A percentile compares a stretch with the other conserved stretches of the same genome.
Evolutionary conservation across 1,140 invertebrate species (phyloP).

Genomic region (Seison nebaliae): DNA sequence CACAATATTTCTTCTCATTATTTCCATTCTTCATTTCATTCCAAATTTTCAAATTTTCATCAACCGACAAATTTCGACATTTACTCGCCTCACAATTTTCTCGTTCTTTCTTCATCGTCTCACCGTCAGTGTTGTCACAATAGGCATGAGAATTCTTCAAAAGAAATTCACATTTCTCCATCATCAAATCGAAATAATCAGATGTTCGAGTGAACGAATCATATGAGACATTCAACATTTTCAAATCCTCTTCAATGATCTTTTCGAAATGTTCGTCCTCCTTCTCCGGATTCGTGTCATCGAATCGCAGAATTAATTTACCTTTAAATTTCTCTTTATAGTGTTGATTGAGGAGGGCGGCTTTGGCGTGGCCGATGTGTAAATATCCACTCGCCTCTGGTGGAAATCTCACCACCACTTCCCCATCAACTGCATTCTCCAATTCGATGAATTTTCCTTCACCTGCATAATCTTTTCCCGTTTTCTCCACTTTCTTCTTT

Average conservation of each 20-base stretch:
- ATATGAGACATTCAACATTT: slow-evolving; percentile 63
- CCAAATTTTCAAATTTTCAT: slow-evolving; percentile 67
- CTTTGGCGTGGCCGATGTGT: slow-evolving; percentile 96
- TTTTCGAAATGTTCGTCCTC: slow-evolving; percentile 93
- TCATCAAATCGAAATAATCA: slow-evolving; percentile 73
- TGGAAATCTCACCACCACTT: slow-evolving; percentile 76
- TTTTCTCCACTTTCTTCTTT: slow-evolving; percentile 1
- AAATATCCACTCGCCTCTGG: slow-evolving; percentile 90
- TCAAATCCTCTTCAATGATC: slow-evolving; percentile 78
- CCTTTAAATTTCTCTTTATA: slow-evolving; percentile 77
- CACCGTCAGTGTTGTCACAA: slow-evolving; percentile 76
- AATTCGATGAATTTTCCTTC: slow-evolving; percentile 89
- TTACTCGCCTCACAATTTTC: slow-evolving; percentile 58
- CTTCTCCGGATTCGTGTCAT: slow-evolving; percentile 98
- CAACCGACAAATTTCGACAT: slow-evolving; percentile 55
- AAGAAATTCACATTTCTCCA: slow-evolving; percentile 58
- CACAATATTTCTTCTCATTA: slow-evolving; percentile 57
- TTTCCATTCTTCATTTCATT: slow-evolving; percentile 71
- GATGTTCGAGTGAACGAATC: slow-evolving; percentile 81
- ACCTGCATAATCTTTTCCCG: slow-evolving; percentile 21
- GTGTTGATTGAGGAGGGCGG: slow-evolving; percentile 83
- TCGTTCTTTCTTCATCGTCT: slow-evolving; percentile 72
- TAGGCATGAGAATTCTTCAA: slow-evolving; percentile 65
- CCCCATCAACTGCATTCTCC: slow-evolving; percentile 73
- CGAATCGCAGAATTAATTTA: slow-evolving; percentile 85